These are phyloP conservation scores for Lithosia quadra DNA, from an alignment of 2,888 invertebrate genomes.

Conservation along the genomic window DNA sequence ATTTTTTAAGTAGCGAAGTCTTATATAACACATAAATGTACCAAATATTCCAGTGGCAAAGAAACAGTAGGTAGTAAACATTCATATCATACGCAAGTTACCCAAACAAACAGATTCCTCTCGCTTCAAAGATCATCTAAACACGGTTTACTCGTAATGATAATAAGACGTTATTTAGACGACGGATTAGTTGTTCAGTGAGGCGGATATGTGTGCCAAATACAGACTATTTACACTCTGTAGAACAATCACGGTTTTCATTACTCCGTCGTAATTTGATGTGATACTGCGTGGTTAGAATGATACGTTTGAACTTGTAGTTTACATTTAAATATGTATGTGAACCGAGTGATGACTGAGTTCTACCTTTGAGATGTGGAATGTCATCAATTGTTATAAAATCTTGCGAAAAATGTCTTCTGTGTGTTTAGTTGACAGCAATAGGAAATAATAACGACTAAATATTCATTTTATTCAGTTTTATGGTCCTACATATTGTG, in stretches of 20 bases:
- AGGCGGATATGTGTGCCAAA: conserved; percentile 23
- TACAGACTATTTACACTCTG: conserved; percentile 26
- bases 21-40: not conserved
- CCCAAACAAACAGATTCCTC: conserved; percentile 14
- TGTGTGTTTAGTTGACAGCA: no score
- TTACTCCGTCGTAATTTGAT: conserved; percentile 7
- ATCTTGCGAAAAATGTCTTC: no score
- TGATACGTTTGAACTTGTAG: not conserved
- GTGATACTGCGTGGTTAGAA: not conserved
- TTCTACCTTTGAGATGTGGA: no score
- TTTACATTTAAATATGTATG: not conserved
- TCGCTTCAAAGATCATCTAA: conserved; percentile 36
- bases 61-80: not conserved
- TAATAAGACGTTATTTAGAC: conserved; percentile 43
- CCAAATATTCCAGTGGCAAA: not conserved
- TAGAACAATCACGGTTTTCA: conserved; percentile 15
- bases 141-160: conserved; percentile 35
- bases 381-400: no score
- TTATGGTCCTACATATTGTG: not conserved
- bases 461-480: no score
- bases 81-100: conserved; percentile 23
- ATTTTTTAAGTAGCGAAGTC: not conserved
- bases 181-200: conserved; percentile 35
- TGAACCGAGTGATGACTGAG: no score
- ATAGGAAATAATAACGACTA: no score